Evolutionary conservation across 1,140 invertebrate species (phyloP).

Genomic region (Himalopsyche phryganea): DNA sequence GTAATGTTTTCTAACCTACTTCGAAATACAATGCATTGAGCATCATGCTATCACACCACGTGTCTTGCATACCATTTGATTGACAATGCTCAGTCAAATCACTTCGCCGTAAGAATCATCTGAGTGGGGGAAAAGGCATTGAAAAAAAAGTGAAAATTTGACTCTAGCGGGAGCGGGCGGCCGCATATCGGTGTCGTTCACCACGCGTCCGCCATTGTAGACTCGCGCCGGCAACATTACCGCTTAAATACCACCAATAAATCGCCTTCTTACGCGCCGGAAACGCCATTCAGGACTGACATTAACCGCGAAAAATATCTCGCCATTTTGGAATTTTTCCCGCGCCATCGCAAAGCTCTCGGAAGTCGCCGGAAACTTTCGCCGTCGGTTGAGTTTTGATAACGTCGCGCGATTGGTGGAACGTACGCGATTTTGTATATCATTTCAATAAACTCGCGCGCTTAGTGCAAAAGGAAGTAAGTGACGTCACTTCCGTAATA

Average conservation of each 20-base stretch:
- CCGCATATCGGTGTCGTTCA: not conserved
- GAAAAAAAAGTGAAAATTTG: slow-evolving; percentile 19
- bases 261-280: not conserved
- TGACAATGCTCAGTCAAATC: no score
- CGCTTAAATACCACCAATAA: slow-evolving; percentile 7
- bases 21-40: no score
- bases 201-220: slow-evolving; percentile 9
- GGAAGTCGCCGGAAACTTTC: not conserved
- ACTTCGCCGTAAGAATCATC: no score
- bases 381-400: not conserved
- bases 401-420: slow-evolving; percentile 8
- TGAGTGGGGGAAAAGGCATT: not conserved
- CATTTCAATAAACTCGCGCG: not conserved
- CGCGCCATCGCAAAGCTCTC: slow-evolving; percentile 1
- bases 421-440: slow-evolving; percentile 11
- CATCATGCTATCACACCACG: no score
- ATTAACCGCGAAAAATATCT: slow-evolving; percentile 14
- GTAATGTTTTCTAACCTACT: no score
- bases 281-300: slow-evolving; percentile 1
- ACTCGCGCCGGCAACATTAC: slow-evolving; percentile 6
- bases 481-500: no score
- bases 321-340: slow-evolving; percentile 17
- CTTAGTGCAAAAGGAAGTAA: not conserved
- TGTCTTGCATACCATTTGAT: no score
- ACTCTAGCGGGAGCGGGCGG: not conserved